Evolutionary conservation across 2,888 invertebrate genomes (phyloP), one percentile per base, ranked within the genome.

Genomic region (Mythimna vitellina): DNA sequence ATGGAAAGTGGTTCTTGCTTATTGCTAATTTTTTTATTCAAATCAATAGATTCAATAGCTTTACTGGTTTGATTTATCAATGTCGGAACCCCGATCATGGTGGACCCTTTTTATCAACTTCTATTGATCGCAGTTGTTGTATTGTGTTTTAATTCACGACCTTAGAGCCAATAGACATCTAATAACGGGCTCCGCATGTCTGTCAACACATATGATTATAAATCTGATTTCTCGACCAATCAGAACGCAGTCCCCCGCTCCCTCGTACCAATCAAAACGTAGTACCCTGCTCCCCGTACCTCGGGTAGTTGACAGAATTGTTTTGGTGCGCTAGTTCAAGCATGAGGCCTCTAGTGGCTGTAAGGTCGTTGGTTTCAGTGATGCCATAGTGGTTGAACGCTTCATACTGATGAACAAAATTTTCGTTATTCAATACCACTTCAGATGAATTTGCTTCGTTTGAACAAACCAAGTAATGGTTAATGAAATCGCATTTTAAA

Each of bases 1-100:
- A 76, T 67, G 61, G 25, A 57, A 9, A 54, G 58, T 67, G 38
- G 32, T 82, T 57, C 71, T 58, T 35, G 57, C 49, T 73, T 64
- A 61, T 65, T 54, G 22, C 84, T 78, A 73, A 75, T 66, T 78
- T 73, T 83, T 72, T 76, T 70, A 85, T 85, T 88, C 85, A 88
- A 85, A 86, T 89, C 89, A 90, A 89, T 89, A 81, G 75, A 75
- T 69, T 89, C 88, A 90, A 90, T 89, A 81, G 78, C 78, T 68
- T 12, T 46, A 73, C 20, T 53, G 74, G 73, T 84, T 87, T 89
- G 90, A 92, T 91, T 90, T 81, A 81, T 88, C 85, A 87, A 90
- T 92, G 20, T 88, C 74, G 73, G 81, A 65, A 58, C 68, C 69
- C 68, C 53, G 58, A 80, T 84, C 79, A 72, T 82, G 82, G 81